phyloP scores from a whole-genome alignment of 2,113 vertebrate species.

The Pachypanchax playfairii region DNA sequence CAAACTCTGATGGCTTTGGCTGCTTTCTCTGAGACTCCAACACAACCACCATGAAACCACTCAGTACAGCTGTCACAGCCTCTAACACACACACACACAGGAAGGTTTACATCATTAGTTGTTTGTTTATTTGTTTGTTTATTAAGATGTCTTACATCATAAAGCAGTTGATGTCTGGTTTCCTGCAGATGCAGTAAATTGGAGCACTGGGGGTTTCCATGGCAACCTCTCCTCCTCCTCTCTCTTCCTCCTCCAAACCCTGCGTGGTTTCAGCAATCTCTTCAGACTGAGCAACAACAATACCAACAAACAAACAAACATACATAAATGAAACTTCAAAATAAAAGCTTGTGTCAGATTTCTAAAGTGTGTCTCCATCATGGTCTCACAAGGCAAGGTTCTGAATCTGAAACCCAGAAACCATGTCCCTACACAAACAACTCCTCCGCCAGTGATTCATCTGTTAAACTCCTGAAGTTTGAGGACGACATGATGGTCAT shows the following conservation, averaged over 20 bases:
- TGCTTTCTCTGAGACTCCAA: slow-evolving; percentile 90
- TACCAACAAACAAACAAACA: slow-evolving; percentile 17
- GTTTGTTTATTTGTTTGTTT: too few relatives aligned
- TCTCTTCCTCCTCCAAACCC: slow-evolving; percentile 38
- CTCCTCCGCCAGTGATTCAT: too few relatives aligned
- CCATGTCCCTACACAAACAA: too few relatives aligned
- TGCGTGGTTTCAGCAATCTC: slow-evolving; percentile 18
- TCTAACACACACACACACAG: slow-evolving; percentile 58
- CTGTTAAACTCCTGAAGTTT: too few relatives aligned
- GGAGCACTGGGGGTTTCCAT: slow-evolving; percentile 74
- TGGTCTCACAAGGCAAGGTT: too few relatives aligned
- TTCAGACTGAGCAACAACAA: too few relatives aligned
- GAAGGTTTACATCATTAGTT: background rate
- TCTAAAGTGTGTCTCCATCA: too few relatives aligned
- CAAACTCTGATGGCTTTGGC: slow-evolving; percentile 90
- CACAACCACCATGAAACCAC: slow-evolving; percentile 91
- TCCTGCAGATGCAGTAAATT: slow-evolving; percentile 89
- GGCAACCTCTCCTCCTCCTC: slow-evolving; percentile 59
- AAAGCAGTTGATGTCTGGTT: slow-evolving; percentile 92
- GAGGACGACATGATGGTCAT: too few relatives aligned
- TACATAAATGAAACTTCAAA: background rate
- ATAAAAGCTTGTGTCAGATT: background rate
- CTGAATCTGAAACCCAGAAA: background rate
- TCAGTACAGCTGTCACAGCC: slow-evolving; percentile 91
- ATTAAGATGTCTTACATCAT: slow-evolving; percentile 82